Evolutionary conservation across 2,113 vertebrate species (phyloP), one percentile per base, ranked within the genome.

Genomic region (Heteronetta atricapilla): DNA sequence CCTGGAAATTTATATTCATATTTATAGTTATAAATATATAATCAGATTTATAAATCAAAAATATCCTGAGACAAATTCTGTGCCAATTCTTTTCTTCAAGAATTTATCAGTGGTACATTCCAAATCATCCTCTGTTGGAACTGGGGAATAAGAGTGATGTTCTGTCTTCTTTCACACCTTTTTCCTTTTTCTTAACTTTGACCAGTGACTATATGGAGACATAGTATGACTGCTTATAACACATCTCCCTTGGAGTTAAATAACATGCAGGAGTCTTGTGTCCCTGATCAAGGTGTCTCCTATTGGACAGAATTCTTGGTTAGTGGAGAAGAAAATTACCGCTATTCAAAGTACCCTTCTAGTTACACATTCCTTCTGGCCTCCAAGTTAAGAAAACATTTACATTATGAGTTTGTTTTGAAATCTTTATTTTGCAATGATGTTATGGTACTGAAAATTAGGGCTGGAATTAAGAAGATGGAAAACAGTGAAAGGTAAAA

Each of bases 381-480:
- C 52, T 63, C 40, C 23, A 88, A 36, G 46, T 78, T 82, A 76
- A 95, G 33, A 79, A 36, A 77, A 82, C 6, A 11, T 22, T 90
- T 85, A 31, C 82, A 36, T 16, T 63, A 56, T 38, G 63, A 76
- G 16, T 53, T 88, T 82, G 26, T 84, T 83, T 62, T 77, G 55
- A 96, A 81, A 66, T 78, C 26, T 44, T 8, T 72, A 26, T 64
- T 85, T 89, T 82, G 28, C 67, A 90, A 40, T 55, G 66, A 34
- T 84, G 42, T 81, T 74, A 74, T 79, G 67, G 48, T 86, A 82
- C 93, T 84, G 81, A 74, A 94, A 93, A 89, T 94, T 79, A 96
- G 14, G 33, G 4, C 29, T 86, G 64, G 52, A 96, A 93, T 90
- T 83, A 88, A 55, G 82, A 82, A 77, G 60, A 96, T 53, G 26